Evolutionary conservation across 2,888 invertebrate genomes (phyloP).

Genomic region (Tipula unca): DNA sequence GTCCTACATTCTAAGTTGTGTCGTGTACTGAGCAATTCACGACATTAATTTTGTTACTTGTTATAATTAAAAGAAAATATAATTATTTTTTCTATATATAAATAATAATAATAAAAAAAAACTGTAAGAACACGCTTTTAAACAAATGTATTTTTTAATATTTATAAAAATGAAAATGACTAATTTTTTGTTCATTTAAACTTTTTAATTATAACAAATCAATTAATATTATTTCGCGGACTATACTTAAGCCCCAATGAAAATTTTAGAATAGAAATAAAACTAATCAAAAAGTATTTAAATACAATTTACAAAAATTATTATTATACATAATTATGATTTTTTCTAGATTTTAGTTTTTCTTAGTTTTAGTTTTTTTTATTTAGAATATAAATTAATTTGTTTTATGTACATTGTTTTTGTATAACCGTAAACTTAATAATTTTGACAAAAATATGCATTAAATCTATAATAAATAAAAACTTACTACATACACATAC

Average conservation of each 20-base stretch:
- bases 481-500: neutral
- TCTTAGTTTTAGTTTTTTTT: neutral
- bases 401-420: neutral
- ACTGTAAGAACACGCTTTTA: neutral
- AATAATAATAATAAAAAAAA: neutral
- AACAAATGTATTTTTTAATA: conserved; percentile 8
- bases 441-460: neutral
- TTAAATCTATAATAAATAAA: neutral
- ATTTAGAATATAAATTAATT: neutral
- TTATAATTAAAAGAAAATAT: neutral
- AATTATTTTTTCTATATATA: neutral
- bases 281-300: conserved; percentile 9
- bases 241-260: conserved; percentile 4
- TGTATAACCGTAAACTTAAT: neutral
- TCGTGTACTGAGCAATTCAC: neutral
- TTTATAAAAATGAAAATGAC: neutral
- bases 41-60: neutral
- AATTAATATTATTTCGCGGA: neutral
- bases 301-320: neutral
- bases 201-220: neutral
- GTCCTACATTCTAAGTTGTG: neutral
- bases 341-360: neutral
- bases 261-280: neutral
- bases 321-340: neutral
- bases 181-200: conserved; percentile 1